Evolutionary conservation across 2,888 invertebrate species (phyloP).

Genomic region (Papilio demoleus): DNA sequence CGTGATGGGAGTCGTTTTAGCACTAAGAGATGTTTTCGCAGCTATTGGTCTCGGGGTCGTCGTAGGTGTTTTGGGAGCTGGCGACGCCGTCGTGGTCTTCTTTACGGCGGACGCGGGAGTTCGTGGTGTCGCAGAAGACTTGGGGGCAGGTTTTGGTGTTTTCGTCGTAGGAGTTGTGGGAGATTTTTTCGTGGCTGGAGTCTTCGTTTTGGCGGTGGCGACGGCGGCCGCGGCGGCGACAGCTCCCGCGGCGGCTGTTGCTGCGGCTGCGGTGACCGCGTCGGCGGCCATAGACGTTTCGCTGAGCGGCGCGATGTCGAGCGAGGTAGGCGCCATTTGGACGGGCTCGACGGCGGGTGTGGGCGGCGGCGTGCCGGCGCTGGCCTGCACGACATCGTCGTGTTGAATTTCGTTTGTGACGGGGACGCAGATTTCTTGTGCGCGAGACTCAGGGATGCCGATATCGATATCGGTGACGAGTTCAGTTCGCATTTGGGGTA

Average conservation of each 20-base stretch:
- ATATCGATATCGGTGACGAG: conserved; percentile 74
- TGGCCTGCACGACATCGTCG: conserved; percentile 61
- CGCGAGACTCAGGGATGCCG: conserved; percentile 70
- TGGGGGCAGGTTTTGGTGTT: conserved; percentile 54
- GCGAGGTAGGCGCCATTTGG: conserved; percentile 47
- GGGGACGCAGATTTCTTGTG: conserved; percentile 78
- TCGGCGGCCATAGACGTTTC: conserved; percentile 52
- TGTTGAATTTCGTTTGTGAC: conserved; percentile 70
- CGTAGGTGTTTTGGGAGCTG: conserved; percentile 43
- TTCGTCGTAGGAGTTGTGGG: conserved; percentile 56
- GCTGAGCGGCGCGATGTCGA: conserved; percentile 49
- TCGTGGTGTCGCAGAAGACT: conserved; percentile 50
- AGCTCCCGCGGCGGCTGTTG: conserved; percentile 54
- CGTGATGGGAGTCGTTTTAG: conserved; percentile 43
- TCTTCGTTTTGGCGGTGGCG: conserved; percentile 49
- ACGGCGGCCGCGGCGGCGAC: conserved; percentile 51
- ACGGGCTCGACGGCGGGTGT: conserved; percentile 55
- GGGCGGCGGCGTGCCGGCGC: conserved; percentile 55
- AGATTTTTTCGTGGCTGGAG: conserved; percentile 50
- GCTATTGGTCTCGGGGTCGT: conserved; percentile 48
- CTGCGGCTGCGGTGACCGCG: conserved; percentile 56
- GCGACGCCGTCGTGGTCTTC: conserved; percentile 48
- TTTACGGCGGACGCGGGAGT: conserved; percentile 54
- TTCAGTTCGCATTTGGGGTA: conserved; percentile 53
- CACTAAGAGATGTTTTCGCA: conserved; percentile 44